Base-by-base conservation (phyloP, 2,113 vertebrate genomes). In the Dicaeum eximium region DNA sequence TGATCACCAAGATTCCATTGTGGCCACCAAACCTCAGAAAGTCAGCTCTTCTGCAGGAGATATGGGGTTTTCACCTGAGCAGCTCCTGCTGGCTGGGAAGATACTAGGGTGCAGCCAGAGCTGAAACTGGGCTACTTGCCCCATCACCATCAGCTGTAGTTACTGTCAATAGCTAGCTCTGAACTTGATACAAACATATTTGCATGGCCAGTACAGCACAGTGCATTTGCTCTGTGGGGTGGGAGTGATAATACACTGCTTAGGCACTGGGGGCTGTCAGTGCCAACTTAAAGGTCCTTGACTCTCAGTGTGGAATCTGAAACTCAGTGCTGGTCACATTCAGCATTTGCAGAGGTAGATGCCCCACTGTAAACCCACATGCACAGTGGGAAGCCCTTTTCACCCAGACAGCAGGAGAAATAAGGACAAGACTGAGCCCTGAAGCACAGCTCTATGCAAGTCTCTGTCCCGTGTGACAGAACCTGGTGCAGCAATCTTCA, bases 1-100 rank as follows among this genome's bases (percentile, higher is more conserved):
- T n/a, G 27, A 37, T 28, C 35, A 48, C 48, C 57, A 42, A 22
- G 62, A 13, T n/a, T 30, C 8, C 15, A 11, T 5, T 57, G 42
- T 0, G 0, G 12, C 24, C 10, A 15, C 20, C 25, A 64, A 79
- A 45, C 30, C 25, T 50, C 61, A 56, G 25, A 83, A 83, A 37
- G 12, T 42, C 45, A 64, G 24, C 21, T 77, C 27, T 60, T 77
- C 53, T 73, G 45, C 18, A n/a, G 38, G 12, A 65, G 64, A 51
- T 11, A 9, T 18, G 21, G 3, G 2, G 14, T 81, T 80, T 84
- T 35, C 45, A 73, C 22, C n/a, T 66, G 17, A 62, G 38, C 12
- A 21, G 28, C 53, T 79, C 22, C 56, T 70, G n/a, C 42, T 62
- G 40, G 47, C 40, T 61, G 47, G 28, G 42, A 81, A 61, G 56